Evolutionary conservation across 2,797 vertebrate species (phyloP).

Genomic region (Acridotheres tristis): DNA sequence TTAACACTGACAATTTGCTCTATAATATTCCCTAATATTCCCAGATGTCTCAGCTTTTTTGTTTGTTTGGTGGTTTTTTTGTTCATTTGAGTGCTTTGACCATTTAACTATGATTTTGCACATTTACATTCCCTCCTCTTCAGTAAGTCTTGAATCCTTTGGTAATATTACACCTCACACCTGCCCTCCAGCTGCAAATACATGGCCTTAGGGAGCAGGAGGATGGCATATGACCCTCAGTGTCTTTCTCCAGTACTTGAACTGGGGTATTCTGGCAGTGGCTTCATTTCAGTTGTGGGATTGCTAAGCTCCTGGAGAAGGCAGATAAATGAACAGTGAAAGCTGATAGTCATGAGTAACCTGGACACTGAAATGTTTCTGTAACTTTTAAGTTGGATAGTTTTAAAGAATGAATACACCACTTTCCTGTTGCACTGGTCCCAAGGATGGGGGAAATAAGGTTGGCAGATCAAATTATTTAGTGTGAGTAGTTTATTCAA

Average conservation of each 20-base stretch:
- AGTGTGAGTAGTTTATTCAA: not conserved
- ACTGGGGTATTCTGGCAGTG: not conserved
- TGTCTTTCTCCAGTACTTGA: not conserved
- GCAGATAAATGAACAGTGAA: not conserved
- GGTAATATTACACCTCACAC: not conserved
- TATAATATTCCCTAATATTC: not conserved
- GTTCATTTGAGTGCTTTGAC: not conserved
- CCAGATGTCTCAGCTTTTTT: not conserved
- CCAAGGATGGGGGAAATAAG: not conserved
- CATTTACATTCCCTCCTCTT: not conserved
- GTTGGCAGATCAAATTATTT: not conserved
- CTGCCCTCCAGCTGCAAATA: not conserved
- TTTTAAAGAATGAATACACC: not conserved
- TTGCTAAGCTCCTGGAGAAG: not conserved
- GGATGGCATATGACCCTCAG: not conserved
- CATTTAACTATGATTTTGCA: not conserved
- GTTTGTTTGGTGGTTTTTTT: too few species aligned
- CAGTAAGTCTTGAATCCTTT: not conserved
- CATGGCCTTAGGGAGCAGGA: not conserved
- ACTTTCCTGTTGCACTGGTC: not conserved
- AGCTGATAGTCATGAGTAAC: not conserved
- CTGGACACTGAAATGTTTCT: not conserved
- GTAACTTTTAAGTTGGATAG: not conserved
- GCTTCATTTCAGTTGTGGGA: not conserved
- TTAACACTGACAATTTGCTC: not conserved